Conservation (phyloP, 64 coral and sea anemone species). For the Pachyseris speciosa region DNA sequence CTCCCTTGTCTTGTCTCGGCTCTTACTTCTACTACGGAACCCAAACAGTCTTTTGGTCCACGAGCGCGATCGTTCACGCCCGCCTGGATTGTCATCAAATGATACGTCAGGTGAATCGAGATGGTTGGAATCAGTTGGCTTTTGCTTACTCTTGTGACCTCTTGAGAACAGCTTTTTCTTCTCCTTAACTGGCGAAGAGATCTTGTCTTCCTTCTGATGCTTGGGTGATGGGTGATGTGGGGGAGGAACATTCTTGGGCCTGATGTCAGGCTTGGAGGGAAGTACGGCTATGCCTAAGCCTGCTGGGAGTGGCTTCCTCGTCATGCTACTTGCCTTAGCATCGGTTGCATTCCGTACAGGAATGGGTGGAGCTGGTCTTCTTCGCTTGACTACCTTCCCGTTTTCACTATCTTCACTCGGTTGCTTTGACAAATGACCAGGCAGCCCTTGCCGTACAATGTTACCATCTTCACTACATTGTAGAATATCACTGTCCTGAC, state of each 20-base stretch:
- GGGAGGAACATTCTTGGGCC: background rate
- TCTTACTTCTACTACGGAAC: conserved; percentile 57
- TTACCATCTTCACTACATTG: too few relatives aligned
- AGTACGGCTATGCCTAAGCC: conserved; percentile 31
- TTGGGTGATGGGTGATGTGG: background rate
- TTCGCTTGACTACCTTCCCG: background rate
- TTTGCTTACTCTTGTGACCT: conserved; percentile 9
- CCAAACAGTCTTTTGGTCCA: conserved; percentile 84
- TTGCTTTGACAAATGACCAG: background rate
- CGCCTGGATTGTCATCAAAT: background rate
- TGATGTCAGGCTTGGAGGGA: conserved; percentile 6
- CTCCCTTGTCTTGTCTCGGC: conserved; percentile 39
- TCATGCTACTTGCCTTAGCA: background rate
- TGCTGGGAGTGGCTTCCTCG: conserved; percentile 1
- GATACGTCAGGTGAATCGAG: conserved; percentile 9
- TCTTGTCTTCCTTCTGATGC: background rate
- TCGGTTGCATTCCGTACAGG: background rate
- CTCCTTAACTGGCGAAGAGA: background rate
- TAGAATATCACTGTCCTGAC: too few relatives aligned
- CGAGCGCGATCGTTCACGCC: conserved; percentile 63
- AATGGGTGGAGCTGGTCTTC: conserved; percentile 30
- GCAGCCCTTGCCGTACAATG: background rate
- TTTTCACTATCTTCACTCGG: background rate
- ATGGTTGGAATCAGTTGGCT: conserved; percentile 6
- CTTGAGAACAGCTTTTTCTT: conserved; percentile 43